phyloP scores from a whole-genome alignment of 2,888 invertebrate species.

The Sminthurinus aureus region DNA sequence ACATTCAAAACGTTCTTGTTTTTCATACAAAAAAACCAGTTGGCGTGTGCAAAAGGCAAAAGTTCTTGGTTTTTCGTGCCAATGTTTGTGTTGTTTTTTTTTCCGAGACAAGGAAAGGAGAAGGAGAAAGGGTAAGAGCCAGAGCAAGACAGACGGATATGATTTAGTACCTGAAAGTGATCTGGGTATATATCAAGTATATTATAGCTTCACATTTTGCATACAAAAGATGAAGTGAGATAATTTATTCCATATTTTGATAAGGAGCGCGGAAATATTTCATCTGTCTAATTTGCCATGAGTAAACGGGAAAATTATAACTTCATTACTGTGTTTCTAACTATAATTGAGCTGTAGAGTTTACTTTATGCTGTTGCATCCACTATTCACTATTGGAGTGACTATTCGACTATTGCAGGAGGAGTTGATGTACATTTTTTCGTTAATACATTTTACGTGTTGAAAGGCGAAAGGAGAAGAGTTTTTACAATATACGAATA shows the following conservation, averaged over 20 bases:
- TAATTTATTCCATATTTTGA: constrained; percentile 1
- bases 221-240: neutral
- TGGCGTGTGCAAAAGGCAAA: neutral
- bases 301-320: constrained; percentile 2
- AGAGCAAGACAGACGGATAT: neutral
- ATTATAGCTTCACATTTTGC: neutral
- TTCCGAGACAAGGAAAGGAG: no score
- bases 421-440: no score
- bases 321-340: constrained; percentile 1
- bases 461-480: no score
- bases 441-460: no score
- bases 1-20: no score
- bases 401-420: no score
- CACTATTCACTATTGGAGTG: no score
- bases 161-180: neutral
- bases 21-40: neutral
- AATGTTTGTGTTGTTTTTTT: neutral
- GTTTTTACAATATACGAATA: no score
- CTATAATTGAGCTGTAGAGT: constrained; percentile 9
- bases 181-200: neutral
- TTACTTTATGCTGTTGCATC: no score
- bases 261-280: neutral
- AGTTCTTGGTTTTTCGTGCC: neutral
- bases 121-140: no score
- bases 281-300: neutral